A percentile compares a stretch with the other conserved stretches of the same genome.
Conservation (phyloP, 2,888 invertebrate genomes). For the Antitype chi region DNA sequence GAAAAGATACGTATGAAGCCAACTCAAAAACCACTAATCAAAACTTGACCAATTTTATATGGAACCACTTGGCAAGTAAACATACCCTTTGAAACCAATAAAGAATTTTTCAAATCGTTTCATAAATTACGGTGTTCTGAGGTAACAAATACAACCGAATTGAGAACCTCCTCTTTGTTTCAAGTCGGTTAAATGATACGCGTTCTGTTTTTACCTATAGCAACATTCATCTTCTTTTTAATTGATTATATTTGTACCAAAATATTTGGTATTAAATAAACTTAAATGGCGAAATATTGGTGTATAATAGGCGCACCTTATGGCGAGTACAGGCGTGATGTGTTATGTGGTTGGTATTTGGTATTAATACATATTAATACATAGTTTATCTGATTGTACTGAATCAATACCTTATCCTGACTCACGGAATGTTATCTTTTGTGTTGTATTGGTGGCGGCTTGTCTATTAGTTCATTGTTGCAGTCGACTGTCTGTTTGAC, state of each 20-base stretch:
- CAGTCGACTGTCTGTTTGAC: neutral
- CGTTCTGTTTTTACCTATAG: neutral
- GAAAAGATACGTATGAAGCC: too few relatives aligned
- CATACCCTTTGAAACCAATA: too few relatives aligned
- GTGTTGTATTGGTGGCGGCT: neutral
- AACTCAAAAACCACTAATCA: too few relatives aligned
- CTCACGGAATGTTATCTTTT: conserved; percentile 6
- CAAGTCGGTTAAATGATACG: neutral
- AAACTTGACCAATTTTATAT: too few relatives aligned
- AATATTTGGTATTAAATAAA: neutral
- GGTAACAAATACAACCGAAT: too few relatives aligned
- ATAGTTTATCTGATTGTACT: neutral
- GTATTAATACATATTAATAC: neutral
- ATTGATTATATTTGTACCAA: neutral
- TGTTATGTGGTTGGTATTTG: neutral
- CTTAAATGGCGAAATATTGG: neutral
- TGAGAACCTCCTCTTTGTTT: too few relatives aligned
- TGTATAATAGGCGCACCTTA: neutral
- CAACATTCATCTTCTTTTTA: neutral
- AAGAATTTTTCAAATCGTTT: too few relatives aligned
- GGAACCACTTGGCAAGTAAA: too few relatives aligned
- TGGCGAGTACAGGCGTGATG: too few relatives aligned
- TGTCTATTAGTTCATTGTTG: neutral
- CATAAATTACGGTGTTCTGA: too few relatives aligned
- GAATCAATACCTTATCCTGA: conserved; percentile 14